Evolutionary conservation across 2,797 vertebrate species (phyloP).

Genomic region (Anniella stebbinsi): DNA sequence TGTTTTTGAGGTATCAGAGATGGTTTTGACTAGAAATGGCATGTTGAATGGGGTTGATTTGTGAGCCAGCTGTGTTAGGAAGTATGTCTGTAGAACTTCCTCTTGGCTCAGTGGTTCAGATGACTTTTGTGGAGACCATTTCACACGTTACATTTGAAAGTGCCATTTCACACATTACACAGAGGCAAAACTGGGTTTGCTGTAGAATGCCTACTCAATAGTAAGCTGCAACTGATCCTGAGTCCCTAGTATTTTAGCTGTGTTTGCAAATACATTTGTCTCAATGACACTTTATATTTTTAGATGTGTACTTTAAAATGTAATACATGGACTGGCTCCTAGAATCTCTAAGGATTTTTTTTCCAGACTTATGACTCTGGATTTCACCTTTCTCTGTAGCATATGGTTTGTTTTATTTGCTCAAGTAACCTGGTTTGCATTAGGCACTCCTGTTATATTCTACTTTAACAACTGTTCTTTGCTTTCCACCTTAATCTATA

Average conservation of each 20-base stretch:
- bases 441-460: not conserved
- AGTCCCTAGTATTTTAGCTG: not conserved
- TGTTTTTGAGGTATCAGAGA: not conserved
- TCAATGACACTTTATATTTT: not conserved
- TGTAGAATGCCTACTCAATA: not conserved
- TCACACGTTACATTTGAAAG: not conserved
- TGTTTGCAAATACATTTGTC: not conserved
- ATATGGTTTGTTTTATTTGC: not conserved
- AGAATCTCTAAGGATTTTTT: not conserved
- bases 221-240: not conserved
- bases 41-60: not conserved
- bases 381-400: not conserved
- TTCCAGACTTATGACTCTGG: not conserved
- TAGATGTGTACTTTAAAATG: not conserved
- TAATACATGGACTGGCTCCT: not conserved
- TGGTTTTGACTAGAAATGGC: not conserved
- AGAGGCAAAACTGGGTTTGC: not conserved
- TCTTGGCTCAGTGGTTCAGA: not conserved
- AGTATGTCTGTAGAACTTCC: not conserved
- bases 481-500: not conserved
- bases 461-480: not conserved
- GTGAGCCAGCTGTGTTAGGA: not conserved
- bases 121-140: not conserved
- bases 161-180: not conserved
- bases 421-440: not conserved